phyloP scores from a whole-genome alignment of 2,888 invertebrate species.

The Xylota sylvarum region DNA sequence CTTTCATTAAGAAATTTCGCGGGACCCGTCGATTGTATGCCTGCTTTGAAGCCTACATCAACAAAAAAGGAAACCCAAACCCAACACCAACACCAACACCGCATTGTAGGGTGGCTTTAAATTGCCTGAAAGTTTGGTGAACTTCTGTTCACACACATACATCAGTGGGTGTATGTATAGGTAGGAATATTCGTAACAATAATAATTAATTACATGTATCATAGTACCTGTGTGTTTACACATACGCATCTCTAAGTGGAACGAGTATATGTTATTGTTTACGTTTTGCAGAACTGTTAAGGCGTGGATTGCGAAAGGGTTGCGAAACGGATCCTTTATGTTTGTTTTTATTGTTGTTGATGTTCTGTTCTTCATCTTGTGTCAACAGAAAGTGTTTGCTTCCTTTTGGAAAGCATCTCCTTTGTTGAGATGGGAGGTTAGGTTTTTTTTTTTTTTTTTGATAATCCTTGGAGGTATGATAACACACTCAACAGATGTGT shows the following conservation, averaged over 20 bases:
- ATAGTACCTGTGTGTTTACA: conserved; percentile 27
- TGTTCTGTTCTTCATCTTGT: conserved; percentile 53
- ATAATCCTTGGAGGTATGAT: conserved; percentile 10
- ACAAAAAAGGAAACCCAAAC: conserved; percentile 3
- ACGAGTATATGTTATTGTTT: conserved; percentile 34
- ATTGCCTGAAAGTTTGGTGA: conserved; percentile 65
- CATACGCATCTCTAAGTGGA: conserved; percentile 24
- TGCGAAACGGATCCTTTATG: conserved; percentile 18
- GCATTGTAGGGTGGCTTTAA: conserved; percentile 45
- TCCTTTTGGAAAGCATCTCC: not conserved
- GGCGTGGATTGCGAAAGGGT: conserved; percentile 18
- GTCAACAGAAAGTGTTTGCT: conserved; percentile 31
- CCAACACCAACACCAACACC: not conserved
- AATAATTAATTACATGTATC: conserved; percentile 74
- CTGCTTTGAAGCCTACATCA: conserved; percentile 21
- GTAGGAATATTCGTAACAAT: conserved; percentile 46
- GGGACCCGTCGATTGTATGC: conserved; percentile 18
- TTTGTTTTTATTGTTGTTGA: conserved; percentile 49
- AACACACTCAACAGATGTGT: conserved; percentile 66
- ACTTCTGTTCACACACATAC: conserved; percentile 33
- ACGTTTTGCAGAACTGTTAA: conserved; percentile 11
- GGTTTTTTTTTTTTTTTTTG: not conserved
- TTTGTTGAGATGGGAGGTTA: not conserved
- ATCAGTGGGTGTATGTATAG: too few species aligned
- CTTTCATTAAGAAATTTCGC: conserved; percentile 26